These are phyloP conservation scores for Cryptocheilus praepositus DNA, from an alignment of 2,888 invertebrate genomes.

Conservation along the genomic window DNA sequence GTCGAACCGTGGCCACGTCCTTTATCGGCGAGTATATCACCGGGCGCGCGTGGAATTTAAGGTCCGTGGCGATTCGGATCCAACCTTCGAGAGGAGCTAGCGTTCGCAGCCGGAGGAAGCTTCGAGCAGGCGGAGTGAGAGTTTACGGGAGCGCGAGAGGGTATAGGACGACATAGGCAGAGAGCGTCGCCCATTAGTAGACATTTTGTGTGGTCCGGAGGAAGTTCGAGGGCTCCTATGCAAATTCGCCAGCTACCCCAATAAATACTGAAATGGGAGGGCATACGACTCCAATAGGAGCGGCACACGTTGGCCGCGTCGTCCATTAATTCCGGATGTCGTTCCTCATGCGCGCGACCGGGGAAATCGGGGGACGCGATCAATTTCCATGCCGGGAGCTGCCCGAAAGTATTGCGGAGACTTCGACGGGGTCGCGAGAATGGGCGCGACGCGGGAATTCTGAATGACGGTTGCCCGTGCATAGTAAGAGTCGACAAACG, in stretches of 20 bases:
- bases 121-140: conserved; percentile 28
- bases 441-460: too few species aligned
- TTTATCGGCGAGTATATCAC: conserved; percentile 49
- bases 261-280: conserved; percentile 68
- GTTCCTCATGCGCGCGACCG: too few species aligned
- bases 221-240: conserved; percentile 61
- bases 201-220: conserved; percentile 73
- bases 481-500: too few species aligned
- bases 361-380: neutral
- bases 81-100: too few species aligned
- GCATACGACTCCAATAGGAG: conserved; percentile 4
- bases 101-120: conserved; percentile 30
- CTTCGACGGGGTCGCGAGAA: too few species aligned
- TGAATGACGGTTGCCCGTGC: too few species aligned
- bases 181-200: conserved; percentile 66
- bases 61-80: conserved; percentile 52
- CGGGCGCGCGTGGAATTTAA: conserved; percentile 55
- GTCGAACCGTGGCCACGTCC: conserved; percentile 19
- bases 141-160: too few species aligned
- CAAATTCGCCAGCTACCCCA: conserved; percentile 70
- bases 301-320: neutral
- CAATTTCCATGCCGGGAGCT: neutral
- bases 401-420: too few species aligned
- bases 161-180: too few species aligned
- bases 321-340: neutral